A percentile compares a stretch with the other conserved stretches of the same genome.
phyloP scores from a whole-genome alignment of 2,888 invertebrate species.

The Acrobasis consociella region DNA sequence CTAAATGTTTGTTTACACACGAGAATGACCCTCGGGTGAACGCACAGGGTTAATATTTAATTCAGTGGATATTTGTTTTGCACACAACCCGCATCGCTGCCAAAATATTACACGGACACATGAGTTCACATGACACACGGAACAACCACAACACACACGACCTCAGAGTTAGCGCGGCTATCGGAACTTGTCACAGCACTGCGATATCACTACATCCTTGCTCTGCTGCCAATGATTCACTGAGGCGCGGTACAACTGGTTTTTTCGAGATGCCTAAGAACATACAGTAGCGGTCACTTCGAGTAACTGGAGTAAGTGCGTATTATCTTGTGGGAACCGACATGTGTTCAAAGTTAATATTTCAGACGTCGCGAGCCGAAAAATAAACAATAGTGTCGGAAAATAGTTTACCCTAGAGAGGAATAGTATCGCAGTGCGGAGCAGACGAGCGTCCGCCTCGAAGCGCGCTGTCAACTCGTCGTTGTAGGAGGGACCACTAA shows the following conservation, averaged over 20 bases:
- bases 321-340: constrained; percentile 21
- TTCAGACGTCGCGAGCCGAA: background rate
- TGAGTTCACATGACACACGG: constrained; percentile 22
- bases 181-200: constrained; percentile 32
- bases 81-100: constrained; percentile 28
- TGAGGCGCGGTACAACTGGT: constrained; percentile 53
- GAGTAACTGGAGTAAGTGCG: constrained; percentile 24
- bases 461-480: constrained; percentile 57
- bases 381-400: constrained; percentile 13
- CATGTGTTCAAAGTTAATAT: constrained; percentile 16
- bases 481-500: constrained; percentile 70
- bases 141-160: constrained; percentile 22
- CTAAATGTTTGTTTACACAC: constrained; percentile 19
- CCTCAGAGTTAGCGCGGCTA: constrained; percentile 3
- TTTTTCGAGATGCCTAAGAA: constrained; percentile 44
- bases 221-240: constrained; percentile 58
- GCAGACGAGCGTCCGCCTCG: constrained; percentile 49
- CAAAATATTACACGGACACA: constrained; percentile 28
- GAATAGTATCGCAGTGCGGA: constrained; percentile 33
- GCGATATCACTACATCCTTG: constrained; percentile 57
- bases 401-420: constrained; percentile 40
- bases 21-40: constrained; percentile 29
- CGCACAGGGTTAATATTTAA: constrained; percentile 37
- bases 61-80: constrained; percentile 30
- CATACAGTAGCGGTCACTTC: constrained; percentile 43